A percentile compares a stretch with the other conserved stretches of the same genome.
phyloP scores from a whole-genome alignment of 2,113 vertebrate genomes.

The Falco punctatus region DNA sequence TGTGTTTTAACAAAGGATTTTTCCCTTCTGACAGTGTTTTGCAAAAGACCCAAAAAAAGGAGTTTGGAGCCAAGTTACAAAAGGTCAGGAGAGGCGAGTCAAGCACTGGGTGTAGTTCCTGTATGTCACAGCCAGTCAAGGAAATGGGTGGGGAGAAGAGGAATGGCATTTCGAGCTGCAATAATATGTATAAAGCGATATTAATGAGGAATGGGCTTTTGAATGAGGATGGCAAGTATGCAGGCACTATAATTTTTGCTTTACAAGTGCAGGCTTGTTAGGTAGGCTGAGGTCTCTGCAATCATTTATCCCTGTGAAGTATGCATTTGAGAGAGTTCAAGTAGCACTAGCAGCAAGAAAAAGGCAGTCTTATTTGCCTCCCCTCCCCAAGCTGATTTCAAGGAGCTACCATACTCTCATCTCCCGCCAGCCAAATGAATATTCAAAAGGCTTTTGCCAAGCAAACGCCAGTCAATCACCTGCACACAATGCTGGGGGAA shows the following conservation, averaged over 20 bases:
- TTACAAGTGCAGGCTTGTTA: background rate
- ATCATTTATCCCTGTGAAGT: background rate
- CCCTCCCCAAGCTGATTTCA: constrained; percentile 41
- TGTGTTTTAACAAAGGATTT: constrained; percentile 82
- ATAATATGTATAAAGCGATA: constrained; percentile 45
- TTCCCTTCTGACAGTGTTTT: constrained; percentile 79
- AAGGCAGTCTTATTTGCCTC: constrained; percentile 10
- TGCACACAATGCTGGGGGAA: background rate
- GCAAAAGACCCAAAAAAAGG: constrained; percentile 81
- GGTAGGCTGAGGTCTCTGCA: background rate
- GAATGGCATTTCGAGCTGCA: constrained; percentile 65
- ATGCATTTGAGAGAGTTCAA: constrained; percentile 15
- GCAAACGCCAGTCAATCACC: background rate
- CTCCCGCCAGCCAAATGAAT: constrained; percentile 20
- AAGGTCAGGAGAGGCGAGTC: constrained; percentile 81
- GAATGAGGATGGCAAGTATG: constrained; percentile 28
- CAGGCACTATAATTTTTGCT: constrained; percentile 34
- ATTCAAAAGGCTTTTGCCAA: constrained; percentile 52
- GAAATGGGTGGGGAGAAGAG: constrained; percentile 77
- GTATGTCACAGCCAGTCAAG: constrained; percentile 80
- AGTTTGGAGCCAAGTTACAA: constrained; percentile 84
- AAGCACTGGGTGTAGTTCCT: constrained; percentile 80
- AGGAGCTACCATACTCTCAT: background rate
- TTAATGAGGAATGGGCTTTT: constrained; percentile 62
- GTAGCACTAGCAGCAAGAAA: constrained; percentile 23